Percentiles rank a stretch among this genome's conserved stretches.
Evolutionary conservation across 2,888 invertebrate genomes (phyloP).

Genomic region (Teleiodes luculella): DNA sequence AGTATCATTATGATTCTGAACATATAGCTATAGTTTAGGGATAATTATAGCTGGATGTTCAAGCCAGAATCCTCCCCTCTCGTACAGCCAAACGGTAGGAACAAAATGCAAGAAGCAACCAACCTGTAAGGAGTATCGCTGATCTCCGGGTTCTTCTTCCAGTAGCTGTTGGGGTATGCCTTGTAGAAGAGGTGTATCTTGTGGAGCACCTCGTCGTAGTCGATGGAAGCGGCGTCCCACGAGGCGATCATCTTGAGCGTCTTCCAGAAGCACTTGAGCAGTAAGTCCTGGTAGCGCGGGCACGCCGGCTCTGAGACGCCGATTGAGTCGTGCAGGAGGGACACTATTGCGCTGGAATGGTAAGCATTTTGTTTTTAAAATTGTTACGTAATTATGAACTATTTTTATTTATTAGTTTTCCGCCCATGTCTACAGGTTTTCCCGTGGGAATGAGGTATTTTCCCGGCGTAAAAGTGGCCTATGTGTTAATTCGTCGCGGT

Average conservation of each 20-base stretch:
- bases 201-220: conserved; percentile 87
- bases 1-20: too few relatives aligned
- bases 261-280: conserved; percentile 97
- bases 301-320: conserved; percentile 78
- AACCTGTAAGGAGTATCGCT: conserved; percentile 90
- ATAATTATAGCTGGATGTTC: too few relatives aligned
- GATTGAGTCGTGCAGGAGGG: conserved; percentile 91
- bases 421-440: too few relatives aligned
- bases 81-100: too few relatives aligned
- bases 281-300: conserved; percentile 87
- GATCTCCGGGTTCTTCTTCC: conserved; percentile 86
- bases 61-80: too few relatives aligned
- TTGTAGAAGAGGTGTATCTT: conserved; percentile 94
- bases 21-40: too few relatives aligned
- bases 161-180: conserved; percentile 90
- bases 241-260: conserved; percentile 91
- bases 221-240: conserved; percentile 85
- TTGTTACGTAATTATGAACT: too few relatives aligned
- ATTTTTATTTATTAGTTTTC: too few relatives aligned
- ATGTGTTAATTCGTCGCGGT: too few relatives aligned
- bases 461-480: too few relatives aligned
- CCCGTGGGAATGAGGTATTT: too few relatives aligned
- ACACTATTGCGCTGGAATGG: conserved; percentile 86
- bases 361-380: neutral
- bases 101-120: too few relatives aligned